phyloP scores from a whole-genome alignment of 2,888 invertebrate genomes.

The Lottia scabra region DNA sequence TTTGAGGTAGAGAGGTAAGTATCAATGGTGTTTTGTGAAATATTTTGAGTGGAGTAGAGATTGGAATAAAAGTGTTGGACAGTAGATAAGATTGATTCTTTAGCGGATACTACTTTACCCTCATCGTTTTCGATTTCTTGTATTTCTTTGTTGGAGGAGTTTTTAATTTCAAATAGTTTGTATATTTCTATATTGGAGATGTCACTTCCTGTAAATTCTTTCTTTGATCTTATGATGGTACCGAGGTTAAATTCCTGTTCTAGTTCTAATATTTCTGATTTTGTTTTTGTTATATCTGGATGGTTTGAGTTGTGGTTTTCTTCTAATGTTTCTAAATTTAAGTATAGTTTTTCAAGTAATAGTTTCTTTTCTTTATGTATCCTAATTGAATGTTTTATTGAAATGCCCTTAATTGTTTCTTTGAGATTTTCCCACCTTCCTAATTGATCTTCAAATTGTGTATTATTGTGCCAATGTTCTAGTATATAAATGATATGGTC shows the following conservation, averaged over 20 bases:
- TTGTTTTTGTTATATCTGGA: neutral
- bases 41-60: neutral
- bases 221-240: neutral
- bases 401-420: no score
- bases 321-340: neutral
- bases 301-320: no score
- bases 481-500: neutral
- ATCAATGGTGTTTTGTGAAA: neutral
- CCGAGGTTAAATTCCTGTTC: neutral
- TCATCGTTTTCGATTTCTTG: neutral
- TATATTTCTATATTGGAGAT: neutral
- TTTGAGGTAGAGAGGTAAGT: neutral
- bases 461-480: neutral
- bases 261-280: neutral
- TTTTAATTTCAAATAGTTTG: neutral
- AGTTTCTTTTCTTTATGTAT: neutral
- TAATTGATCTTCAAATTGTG: no score
- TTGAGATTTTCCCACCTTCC: neutral
- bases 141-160: neutral
- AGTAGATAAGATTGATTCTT: neutral
- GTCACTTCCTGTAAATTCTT: neutral
- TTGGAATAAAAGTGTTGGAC: neutral
- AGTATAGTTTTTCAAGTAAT: neutral
- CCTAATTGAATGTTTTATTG: neutral
- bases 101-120: neutral